Evolutionary conservation across 2,797 vertebrate genomes (phyloP), one percentile per base, ranked within the genome.

Genomic region (Danio choprae): DNA sequence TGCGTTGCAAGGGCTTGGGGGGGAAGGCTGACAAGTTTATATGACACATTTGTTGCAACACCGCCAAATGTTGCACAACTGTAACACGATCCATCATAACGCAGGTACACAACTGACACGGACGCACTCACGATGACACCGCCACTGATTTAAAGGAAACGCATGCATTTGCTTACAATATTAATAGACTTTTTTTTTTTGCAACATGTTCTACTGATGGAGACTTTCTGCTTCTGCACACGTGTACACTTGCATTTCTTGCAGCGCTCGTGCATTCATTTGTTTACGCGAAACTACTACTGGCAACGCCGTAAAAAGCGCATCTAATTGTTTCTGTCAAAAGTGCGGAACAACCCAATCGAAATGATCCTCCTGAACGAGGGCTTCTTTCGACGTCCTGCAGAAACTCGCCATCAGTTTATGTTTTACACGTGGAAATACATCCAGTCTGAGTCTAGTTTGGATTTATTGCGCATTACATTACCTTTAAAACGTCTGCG

Each of bases 11-110:
- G 67, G 29, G 76, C 46, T 79, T 53, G 12, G 3, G 59, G 36
- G 46, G 48, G 48, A 56, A 44, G 48, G 68, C 58, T 51, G 20
- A 56, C 59, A 22, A 70, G 67, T 79, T 79, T 56, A 63, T 44
- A 63, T 64, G 58, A 64, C 68, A 65, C 67, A 83, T 76, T 50
- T 80, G 81, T 83, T 83, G 77, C 74, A 84, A 77, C 82, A 84
- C 50, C 46, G 62, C 18, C 69, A 73, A 80, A 80, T 40, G 82
- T 81, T 84, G 74, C 79, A 81, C 79, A 84, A 81, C 50, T 77
- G 67, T 59, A 81, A 76, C 51, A 59, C 8, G 51, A 73, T 55
- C 69, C 60, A 56, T 46, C 46, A 65, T 40, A 58, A 65, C 22
- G 69, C 78, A 80, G 60, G 50, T 73, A 79, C 15, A 72, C 2